A percentile compares a stretch with the other conserved stretches of the same genome.
Evolutionary conservation across 1,140 invertebrate species (phyloP).

Genomic region (Lethrus apterus): DNA sequence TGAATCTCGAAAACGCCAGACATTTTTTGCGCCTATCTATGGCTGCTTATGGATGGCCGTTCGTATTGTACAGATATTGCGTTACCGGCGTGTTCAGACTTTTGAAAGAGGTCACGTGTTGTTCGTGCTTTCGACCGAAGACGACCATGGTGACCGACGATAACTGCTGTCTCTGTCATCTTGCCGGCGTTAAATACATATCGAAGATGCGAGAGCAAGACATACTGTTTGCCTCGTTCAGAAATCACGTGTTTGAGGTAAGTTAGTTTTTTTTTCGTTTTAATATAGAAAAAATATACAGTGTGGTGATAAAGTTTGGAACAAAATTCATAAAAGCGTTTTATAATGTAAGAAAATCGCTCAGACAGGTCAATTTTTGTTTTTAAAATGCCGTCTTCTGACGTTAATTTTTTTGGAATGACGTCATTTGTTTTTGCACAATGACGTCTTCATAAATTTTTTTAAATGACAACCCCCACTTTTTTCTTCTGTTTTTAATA

Average conservation of each 20-base stretch:
- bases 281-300: too few species aligned
- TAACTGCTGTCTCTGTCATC: conserved; percentile 85
- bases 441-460: too few species aligned
- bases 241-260: conserved; percentile 79
- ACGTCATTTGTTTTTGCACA: too few species aligned
- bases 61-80: conserved; percentile 68
- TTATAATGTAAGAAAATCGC: too few species aligned
- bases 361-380: too few species aligned
- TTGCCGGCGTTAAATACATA: conserved; percentile 72
- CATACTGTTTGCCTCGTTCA: conserved; percentile 80
- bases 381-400: too few species aligned
- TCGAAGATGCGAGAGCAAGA: conserved; percentile 68
- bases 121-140: conserved; percentile 62
- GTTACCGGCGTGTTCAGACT: conserved; percentile 69
- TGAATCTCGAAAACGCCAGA: conserved; percentile 66
- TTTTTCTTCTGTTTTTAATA: too few species aligned
- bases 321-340: too few species aligned
- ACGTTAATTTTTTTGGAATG: too few species aligned
- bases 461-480: too few species aligned
- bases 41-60: conserved; percentile 87
- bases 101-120: conserved; percentile 61
- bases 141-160: conserved; percentile 68
- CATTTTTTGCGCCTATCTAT: conserved; percentile 74
- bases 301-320: too few species aligned
- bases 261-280: conserved; percentile 14